Evolutionary conservation across 1,140 invertebrate species (phyloP).

Genomic region (Aphelinus atriplicis): DNA sequence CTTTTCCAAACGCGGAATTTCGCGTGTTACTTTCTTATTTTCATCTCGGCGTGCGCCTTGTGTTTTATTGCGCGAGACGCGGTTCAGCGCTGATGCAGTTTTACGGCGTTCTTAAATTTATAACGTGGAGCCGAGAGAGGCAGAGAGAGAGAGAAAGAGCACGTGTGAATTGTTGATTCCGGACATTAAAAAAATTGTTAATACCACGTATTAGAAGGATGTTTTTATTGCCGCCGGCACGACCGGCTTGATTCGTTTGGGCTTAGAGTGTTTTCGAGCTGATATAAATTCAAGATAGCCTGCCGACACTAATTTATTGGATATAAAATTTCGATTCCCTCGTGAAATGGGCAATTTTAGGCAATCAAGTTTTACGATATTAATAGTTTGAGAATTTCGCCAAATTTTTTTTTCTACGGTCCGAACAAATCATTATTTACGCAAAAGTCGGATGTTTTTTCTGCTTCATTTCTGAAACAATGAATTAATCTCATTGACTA

Average conservation of each 20-base stretch:
- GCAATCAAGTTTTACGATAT: not conserved
- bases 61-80: conserved; percentile 7
- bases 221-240: conserved; percentile 2
- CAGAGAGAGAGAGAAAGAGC: too few relatives aligned
- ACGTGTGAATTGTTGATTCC: conserved; percentile 19
- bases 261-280: not conserved
- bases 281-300: not conserved
- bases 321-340: not conserved
- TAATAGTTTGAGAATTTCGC: too few relatives aligned
- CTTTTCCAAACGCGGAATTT: conserved; percentile 2
- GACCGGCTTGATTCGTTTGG: conserved; percentile 5
- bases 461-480: not conserved
- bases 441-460: not conserved
- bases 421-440: too few relatives aligned
- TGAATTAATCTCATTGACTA: too few relatives aligned
- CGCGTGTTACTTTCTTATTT: not conserved
- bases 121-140: not conserved
- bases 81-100: conserved; percentile 5
- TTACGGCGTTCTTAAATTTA: conserved; percentile 32
- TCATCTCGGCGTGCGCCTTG: too few relatives aligned
- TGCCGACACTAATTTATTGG: conserved; percentile 12
- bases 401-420: conserved; percentile 2
- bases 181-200: conserved; percentile 29
- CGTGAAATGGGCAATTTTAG: not conserved
- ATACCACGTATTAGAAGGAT: conserved; percentile 30